Percentiles rank a stretch among this genome's conserved stretches.
These are phyloP conservation scores for Apodemia hepburni DNA, from an alignment of 2,888 invertebrate genomes.

Conservation along the genomic window DNA sequence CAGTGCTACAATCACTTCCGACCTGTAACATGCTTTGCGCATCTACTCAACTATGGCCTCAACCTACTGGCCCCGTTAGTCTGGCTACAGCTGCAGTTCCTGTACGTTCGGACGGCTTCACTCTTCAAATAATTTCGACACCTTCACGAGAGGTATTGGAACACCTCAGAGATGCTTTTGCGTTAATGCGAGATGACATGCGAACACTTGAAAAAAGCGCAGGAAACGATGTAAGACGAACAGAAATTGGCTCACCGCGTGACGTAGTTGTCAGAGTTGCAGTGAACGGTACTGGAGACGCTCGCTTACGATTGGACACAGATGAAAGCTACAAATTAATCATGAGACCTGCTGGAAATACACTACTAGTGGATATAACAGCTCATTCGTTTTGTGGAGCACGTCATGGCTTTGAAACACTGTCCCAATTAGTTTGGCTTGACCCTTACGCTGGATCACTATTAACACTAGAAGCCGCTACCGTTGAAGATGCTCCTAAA, in stretches of 20 bases:
- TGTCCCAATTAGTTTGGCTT: constrained; percentile 90
- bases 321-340: constrained; percentile 88
- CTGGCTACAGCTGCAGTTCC: constrained; percentile 83
- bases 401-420: constrained; percentile 87
- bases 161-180: constrained; percentile 73
- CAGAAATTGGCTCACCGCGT: constrained; percentile 55
- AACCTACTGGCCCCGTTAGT: constrained; percentile 85
- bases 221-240: constrained; percentile 40
- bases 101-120: constrained; percentile 76
- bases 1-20: constrained; percentile 79
- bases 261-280: constrained; percentile 72
- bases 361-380: constrained; percentile 80
- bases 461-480: constrained; percentile 82
- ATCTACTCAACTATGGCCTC: constrained; percentile 88
- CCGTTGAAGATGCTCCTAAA: constrained; percentile 88
- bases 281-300: constrained; percentile 75
- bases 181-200: constrained; percentile 73
- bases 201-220: constrained; percentile 63
- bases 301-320: constrained; percentile 82
- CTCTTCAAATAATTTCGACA: constrained; percentile 57
- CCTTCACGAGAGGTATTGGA: constrained; percentile 56
- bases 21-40: constrained; percentile 91
- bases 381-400: constrained; percentile 88
- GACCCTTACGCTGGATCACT: constrained; percentile 83
- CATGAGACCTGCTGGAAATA: constrained; percentile 67